phyloP scores from a whole-genome alignment of 2,113 vertebrate genomes.

The Mungos mungo region DNA sequence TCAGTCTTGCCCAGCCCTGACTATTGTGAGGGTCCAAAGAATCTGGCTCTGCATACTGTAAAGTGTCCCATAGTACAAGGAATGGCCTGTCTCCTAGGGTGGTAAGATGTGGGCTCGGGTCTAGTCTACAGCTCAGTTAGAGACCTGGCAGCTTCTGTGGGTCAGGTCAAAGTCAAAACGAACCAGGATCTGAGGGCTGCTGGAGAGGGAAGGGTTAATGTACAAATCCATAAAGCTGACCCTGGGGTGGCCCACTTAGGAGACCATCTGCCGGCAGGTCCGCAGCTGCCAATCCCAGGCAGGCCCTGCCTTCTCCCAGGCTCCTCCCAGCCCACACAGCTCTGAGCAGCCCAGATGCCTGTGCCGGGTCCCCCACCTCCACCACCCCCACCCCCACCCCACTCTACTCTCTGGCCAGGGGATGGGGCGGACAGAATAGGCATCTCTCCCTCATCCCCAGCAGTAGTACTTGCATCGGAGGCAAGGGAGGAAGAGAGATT shows the following conservation, averaged over 20 bases:
- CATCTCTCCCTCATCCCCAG: background rate
- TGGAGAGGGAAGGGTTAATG: constrained; percentile 84
- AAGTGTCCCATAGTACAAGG: background rate
- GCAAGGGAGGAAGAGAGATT: background rate
- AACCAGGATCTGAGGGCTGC: background rate
- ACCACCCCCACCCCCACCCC: too few relatives aligned
- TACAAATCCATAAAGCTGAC: constrained; percentile 79
- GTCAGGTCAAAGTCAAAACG: background rate
- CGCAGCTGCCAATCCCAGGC: constrained; percentile 70
- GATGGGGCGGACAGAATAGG: background rate
- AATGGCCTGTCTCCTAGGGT: background rate
- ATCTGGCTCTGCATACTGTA: background rate
- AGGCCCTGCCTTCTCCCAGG: constrained; percentile 38
- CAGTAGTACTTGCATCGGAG: background rate
- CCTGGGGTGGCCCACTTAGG: constrained; percentile 83
- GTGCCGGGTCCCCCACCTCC: background rate
- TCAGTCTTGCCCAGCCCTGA: background rate
- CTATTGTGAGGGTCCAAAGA: background rate
- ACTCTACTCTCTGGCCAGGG: background rate
- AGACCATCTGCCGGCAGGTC: constrained; percentile 83
- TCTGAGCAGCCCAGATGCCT: background rate
- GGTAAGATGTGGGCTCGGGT: too few relatives aligned
- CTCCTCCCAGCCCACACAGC: constrained; percentile 44
- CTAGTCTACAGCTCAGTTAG: background rate
- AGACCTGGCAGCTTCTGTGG: background rate